phyloP scores from a whole-genome alignment of 2,113 vertebrate species.

The Pontoporia blainvillei region DNA sequence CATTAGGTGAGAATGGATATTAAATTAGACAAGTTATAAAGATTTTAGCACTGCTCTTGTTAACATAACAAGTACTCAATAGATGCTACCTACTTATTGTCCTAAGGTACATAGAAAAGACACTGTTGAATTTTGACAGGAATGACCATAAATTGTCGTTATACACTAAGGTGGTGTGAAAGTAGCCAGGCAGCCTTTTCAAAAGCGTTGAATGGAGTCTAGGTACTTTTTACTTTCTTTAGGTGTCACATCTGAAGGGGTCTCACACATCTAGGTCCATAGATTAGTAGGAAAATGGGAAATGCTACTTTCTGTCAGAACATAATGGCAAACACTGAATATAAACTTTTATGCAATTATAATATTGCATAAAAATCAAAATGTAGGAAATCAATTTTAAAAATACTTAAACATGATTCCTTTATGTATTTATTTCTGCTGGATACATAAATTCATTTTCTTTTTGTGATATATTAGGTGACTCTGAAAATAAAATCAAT shows the following conservation, averaged over 20 bases:
- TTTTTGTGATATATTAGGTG: background rate
- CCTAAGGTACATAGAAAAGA: background rate
- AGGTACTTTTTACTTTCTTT: background rate
- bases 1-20: background rate
- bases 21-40: background rate
- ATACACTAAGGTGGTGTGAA: background rate
- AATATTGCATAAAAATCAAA: background rate
- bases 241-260: background rate
- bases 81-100: background rate
- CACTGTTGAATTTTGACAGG: background rate
- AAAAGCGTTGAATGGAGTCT: background rate
- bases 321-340: background rate
- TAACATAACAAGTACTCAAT: background rate
- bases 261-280: background rate
- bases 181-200: background rate
- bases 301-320: background rate
- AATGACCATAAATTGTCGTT: background rate
- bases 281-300: background rate
- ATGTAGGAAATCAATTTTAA: background rate
- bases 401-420: background rate
- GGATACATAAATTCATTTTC: background rate
- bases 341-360: background rate
- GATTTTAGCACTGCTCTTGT: background rate
- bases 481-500: background rate
- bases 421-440: background rate